phyloP scores from a whole-genome alignment of 2,113 vertebrate species.

The Narcine bancroftii region DNA sequence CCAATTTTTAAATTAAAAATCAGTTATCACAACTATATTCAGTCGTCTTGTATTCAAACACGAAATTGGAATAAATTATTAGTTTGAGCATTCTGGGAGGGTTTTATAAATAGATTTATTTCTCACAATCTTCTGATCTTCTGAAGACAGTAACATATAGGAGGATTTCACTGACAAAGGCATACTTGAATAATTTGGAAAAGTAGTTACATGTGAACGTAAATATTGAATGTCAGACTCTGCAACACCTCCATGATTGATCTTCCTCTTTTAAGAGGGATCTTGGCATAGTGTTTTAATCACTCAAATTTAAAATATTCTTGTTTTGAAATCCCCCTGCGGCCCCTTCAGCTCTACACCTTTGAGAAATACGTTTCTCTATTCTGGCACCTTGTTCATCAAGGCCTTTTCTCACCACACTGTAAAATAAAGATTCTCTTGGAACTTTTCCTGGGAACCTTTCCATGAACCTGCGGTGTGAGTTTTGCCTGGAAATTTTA shows the following conservation, averaged over 20 bases:
- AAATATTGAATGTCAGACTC: background rate
- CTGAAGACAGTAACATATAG: background rate
- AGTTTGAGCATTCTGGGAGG: background rate
- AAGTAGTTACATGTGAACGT: background rate
- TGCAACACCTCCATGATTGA: background rate
- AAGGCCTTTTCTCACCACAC: too few relatives aligned
- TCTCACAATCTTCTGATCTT: background rate
- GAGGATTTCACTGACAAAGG: background rate
- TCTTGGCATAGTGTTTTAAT: background rate
- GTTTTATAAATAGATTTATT: background rate
- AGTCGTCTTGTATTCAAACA: background rate
- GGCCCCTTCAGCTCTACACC: too few relatives aligned
- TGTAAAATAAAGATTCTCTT: too few relatives aligned
- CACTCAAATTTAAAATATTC: background rate
- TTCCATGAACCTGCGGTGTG: too few relatives aligned
- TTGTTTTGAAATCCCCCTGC: background rate
- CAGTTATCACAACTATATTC: background rate
- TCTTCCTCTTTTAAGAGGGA: background rate
- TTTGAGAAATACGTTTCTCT: too few relatives aligned
- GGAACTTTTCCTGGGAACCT: too few relatives aligned
- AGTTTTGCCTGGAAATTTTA: too few relatives aligned
- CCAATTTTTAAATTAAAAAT: background rate
- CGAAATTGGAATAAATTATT: background rate
- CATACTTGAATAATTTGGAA: too few relatives aligned
- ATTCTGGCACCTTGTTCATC: too few relatives aligned